Percentiles rank a stretch among this genome's conserved stretches.
phyloP scores from a whole-genome alignment of 2,888 invertebrate species.

The Hecatera dysodea region DNA sequence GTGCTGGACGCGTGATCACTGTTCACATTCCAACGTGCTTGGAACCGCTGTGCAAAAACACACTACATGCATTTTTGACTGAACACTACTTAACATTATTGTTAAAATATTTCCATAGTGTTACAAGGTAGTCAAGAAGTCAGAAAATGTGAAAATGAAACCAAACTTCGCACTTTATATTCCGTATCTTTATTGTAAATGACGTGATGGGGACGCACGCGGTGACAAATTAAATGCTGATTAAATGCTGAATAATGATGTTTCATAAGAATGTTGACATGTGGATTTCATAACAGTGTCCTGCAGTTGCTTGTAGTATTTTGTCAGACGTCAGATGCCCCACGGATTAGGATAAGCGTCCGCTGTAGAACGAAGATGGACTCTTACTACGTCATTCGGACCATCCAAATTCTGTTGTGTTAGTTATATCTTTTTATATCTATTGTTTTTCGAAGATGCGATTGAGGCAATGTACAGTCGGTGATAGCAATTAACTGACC shows the following conservation, averaged over 20 bases:
- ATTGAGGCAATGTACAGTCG: neutral
- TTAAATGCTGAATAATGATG: constrained; percentile 36
- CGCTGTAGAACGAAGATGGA: neutral
- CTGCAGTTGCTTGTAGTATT: constrained; percentile 15
- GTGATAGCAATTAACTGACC: too few relatives aligned
- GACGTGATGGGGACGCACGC: constrained; percentile 26
- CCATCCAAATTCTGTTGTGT: constrained; percentile 6
- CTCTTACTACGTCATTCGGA: constrained; percentile 15
- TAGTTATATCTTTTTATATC: constrained; percentile 1
- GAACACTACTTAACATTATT: constrained; percentile 42
- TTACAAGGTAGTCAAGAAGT: constrained; percentile 33
- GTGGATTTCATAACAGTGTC: constrained; percentile 16
- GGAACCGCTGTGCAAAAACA: constrained; percentile 66
- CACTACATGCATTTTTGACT: constrained; percentile 66
- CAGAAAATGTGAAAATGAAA: constrained; percentile 41
- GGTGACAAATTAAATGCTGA: constrained; percentile 17
- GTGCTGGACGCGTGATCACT: constrained; percentile 84
- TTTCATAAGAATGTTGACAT: constrained; percentile 22
- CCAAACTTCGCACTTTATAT: constrained; percentile 39
- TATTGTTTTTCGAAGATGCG: constrained; percentile 17
- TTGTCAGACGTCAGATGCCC: too few relatives aligned
- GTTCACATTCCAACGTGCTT: constrained; percentile 85
- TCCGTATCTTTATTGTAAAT: constrained; percentile 31
- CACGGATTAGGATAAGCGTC: constrained; percentile 8
- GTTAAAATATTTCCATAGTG: constrained; percentile 46